These are phyloP conservation scores for Phycodurus eques DNA, from an alignment of 2,113 vertebrate genomes.

Conservation along the genomic window DNA sequence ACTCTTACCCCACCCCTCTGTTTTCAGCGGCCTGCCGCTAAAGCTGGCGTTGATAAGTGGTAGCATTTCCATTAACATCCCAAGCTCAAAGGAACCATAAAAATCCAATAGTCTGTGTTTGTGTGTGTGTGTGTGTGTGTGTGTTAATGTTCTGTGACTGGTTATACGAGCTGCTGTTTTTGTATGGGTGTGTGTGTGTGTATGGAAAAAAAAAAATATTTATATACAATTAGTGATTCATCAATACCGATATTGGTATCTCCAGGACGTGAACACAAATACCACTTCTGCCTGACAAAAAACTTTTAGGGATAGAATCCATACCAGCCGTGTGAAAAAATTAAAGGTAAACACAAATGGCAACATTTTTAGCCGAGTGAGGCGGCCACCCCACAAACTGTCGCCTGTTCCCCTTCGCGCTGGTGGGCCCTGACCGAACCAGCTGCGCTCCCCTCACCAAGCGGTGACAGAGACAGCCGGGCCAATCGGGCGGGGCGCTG, in stretches of 20 bases:
- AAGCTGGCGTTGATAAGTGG: constrained; percentile 68
- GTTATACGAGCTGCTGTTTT: not conserved
- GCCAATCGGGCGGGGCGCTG: too few relatives aligned
- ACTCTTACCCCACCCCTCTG: constrained; percentile 54
- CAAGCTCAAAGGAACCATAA: constrained; percentile 57
- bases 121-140: not conserved
- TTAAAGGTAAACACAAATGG: too few relatives aligned
- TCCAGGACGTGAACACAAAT: constrained; percentile 7
- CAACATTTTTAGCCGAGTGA: too few relatives aligned
- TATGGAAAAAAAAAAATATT: not conserved
- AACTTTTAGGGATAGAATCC: too few relatives aligned
- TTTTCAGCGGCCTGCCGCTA: constrained; percentile 66
- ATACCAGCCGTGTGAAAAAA: too few relatives aligned
- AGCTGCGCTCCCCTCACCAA: too few relatives aligned
- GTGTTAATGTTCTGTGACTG: not conserved
- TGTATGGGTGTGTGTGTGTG: constrained; percentile 8
- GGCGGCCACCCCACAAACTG: too few relatives aligned
- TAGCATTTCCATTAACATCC: constrained; percentile 66
- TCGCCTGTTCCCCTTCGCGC: too few relatives aligned
- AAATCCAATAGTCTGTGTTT: constrained; percentile 45
- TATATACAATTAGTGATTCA: not conserved
- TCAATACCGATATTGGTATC: too few relatives aligned
- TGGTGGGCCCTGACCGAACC: too few relatives aligned
- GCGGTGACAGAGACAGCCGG: too few relatives aligned
- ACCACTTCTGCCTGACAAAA: too few relatives aligned